Evolutionary conservation across 2,888 invertebrate species (phyloP), one percentile per base, ranked within the genome.

Genomic region (Thymelicus sylvestris): DNA sequence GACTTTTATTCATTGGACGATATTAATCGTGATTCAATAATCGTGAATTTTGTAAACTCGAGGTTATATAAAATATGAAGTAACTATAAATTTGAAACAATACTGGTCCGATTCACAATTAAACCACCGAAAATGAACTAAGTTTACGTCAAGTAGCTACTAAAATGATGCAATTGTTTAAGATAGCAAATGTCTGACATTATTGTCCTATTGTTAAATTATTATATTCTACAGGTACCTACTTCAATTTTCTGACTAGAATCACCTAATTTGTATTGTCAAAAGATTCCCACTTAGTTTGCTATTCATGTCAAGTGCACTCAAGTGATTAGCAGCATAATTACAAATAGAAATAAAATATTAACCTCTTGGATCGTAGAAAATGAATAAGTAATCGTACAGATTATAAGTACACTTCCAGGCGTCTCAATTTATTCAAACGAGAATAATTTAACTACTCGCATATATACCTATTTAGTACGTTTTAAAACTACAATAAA

Each of bases 231-330:
- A 41, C 8, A 44, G 50, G 41, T 62, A 52, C 44, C 41, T 59
- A 57, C 48, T 59, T 44, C 41, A 69, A 57, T 15, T 63, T 13
- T 63, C 38, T 57, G 57, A 63, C 47, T 63, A 47, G 47, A 55
- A 47, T 55, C 59, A 59, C 67, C 73, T 76, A 75, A 78, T 78
- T 70, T 72, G 76, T 74, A 74, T 74, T 90, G 91, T 90, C 83
- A 77, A 80, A 84, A 81, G 78, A 81, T 91, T 91, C 90, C 86
- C 89, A 91, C 86, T 86, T 79, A 74, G 61, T 71, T 78, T 82
- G 79, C 80, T 83, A 90, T 87, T 83, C 77, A 82, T 91, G 91
- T 91, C 91, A 92, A 92, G 92, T 91, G 87, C 90, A 84, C 75
- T 76, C 71, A 73, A 77, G 79, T 87, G 86, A 89, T 86, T 85